phyloP scores from a whole-genome alignment of 2,888 invertebrate genomes.

The Hololepta plana region DNA sequence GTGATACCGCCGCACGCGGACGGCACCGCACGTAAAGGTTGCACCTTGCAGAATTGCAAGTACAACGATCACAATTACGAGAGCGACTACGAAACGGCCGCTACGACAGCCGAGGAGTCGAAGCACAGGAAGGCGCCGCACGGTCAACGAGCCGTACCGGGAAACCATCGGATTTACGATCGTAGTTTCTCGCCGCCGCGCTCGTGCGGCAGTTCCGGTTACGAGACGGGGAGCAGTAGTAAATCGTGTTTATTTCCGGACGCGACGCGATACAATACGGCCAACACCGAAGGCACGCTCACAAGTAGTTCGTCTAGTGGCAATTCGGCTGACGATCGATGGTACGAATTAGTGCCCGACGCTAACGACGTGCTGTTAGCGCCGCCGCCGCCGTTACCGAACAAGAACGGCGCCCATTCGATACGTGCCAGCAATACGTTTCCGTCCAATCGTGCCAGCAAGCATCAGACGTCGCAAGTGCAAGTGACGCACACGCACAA shows the following conservation, averaged over 20 bases:
- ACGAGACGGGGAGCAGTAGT: constrained; percentile 56
- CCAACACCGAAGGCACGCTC: constrained; percentile 20
- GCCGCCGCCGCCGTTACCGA: constrained; percentile 35
- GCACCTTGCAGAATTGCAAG: constrained; percentile 43
- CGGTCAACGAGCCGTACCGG: constrained; percentile 35
- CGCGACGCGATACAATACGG: constrained; percentile 18
- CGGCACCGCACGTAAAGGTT: constrained; percentile 49
- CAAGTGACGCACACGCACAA: constrained; percentile 21
- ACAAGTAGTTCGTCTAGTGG: constrained; percentile 44
- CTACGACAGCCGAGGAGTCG: constrained; percentile 25
- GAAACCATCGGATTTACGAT: constrained; percentile 50
- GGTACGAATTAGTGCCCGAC: constrained; percentile 37
- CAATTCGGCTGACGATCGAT: constrained; percentile 44
- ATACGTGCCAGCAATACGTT: constrained; percentile 19
- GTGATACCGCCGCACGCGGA: constrained; percentile 59
- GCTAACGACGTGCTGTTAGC: constrained; percentile 28
- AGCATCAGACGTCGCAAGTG: constrained; percentile 18
- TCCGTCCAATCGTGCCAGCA: constrained; percentile 21
- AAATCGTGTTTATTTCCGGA: constrained; percentile 25
- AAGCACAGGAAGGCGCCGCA: constrained; percentile 27
- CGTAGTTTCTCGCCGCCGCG: constrained; percentile 60
- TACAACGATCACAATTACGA: constrained; percentile 40
- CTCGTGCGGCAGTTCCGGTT: constrained; percentile 62
- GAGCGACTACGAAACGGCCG: constrained; percentile 52
- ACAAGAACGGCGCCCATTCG: constrained; percentile 8